Conservation (phyloP, 1,140 invertebrate species). For the Hesperophylax magnus region DNA sequence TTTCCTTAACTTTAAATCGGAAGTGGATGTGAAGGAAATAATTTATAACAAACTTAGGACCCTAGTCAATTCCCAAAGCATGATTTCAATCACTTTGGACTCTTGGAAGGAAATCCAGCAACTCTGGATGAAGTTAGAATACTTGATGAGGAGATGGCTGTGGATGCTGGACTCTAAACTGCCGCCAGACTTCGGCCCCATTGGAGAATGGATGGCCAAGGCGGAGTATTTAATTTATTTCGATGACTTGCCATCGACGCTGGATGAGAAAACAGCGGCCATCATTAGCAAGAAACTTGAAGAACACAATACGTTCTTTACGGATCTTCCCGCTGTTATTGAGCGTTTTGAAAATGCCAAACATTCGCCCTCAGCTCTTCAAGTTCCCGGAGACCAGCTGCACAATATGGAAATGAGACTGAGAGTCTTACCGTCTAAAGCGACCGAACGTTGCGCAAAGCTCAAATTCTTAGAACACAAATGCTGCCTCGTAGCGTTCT, state of each 20-base stretch:
- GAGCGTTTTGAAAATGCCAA: conserved; percentile 82
- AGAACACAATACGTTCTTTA: conserved; percentile 92
- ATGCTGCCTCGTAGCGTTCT: conserved; percentile 92
- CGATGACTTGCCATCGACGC: conserved; percentile 84
- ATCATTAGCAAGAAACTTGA: conserved; percentile 90
- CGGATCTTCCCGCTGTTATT: conserved; percentile 82
- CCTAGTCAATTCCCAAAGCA: conserved; percentile 82
- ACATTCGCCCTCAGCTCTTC: conserved; percentile 72
- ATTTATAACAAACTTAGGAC: conserved; percentile 81
- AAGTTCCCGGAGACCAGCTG: conserved; percentile 84
- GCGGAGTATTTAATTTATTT: conserved; percentile 88
- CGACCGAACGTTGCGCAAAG: conserved; percentile 82
- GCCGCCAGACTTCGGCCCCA: conserved; percentile 85
- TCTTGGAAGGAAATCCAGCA: conserved; percentile 84
- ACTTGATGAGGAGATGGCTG: conserved; percentile 86
- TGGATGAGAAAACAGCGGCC: conserved; percentile 89
- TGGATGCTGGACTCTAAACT: conserved; percentile 87
- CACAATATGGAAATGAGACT: conserved; percentile 85
- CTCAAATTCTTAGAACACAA: conserved; percentile 93
- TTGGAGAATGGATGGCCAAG: conserved; percentile 91
- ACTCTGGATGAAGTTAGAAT: conserved; percentile 84
- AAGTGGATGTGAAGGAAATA: conserved; percentile 78
- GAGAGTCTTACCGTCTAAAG: conserved; percentile 78
- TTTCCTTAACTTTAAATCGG: conserved; percentile 79
- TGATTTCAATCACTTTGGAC: conserved; percentile 83